Conservation (phyloP, 2,113 vertebrate genomes). For the Hydrolagus affinis region DNA sequence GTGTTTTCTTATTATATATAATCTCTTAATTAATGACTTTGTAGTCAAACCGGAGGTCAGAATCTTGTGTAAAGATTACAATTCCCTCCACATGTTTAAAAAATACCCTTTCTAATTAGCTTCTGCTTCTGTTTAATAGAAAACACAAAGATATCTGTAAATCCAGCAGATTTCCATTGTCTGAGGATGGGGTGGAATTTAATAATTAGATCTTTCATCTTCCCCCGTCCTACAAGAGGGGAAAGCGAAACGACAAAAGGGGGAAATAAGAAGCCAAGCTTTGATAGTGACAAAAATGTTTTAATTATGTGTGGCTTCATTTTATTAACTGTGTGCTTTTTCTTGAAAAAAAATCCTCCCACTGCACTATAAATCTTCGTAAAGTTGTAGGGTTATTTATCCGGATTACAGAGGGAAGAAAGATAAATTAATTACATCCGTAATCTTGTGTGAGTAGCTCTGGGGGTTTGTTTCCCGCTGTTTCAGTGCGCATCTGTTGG, state of each 20-base stretch:
- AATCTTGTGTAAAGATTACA: slow-evolving; percentile 29
- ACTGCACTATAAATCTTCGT: not conserved
- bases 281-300: slow-evolving; percentile 9
- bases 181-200: slow-evolving; percentile 5
- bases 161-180: slow-evolving; percentile 17
- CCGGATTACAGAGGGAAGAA: not conserved
- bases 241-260: not conserved
- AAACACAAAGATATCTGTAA: slow-evolving; percentile 13
- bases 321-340: slow-evolving; percentile 1
- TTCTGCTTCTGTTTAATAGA: slow-evolving; percentile 24
- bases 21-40: slow-evolving; percentile 31
- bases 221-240: not conserved
- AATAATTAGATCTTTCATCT: slow-evolving; percentile 12
- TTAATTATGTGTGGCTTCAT: slow-evolving; percentile 19
- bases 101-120: slow-evolving; percentile 29
- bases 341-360: not conserved
- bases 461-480: not conserved
- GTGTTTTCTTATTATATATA: not conserved
- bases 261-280: not conserved
- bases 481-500: not conserved
- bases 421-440: not conserved
- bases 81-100: slow-evolving; percentile 29
- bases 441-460: not conserved
- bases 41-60: slow-evolving; percentile 16
- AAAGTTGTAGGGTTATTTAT: not conserved